phyloP scores from a whole-genome alignment of 2,888 invertebrate genomes.

The Tachystola acroxantha region DNA sequence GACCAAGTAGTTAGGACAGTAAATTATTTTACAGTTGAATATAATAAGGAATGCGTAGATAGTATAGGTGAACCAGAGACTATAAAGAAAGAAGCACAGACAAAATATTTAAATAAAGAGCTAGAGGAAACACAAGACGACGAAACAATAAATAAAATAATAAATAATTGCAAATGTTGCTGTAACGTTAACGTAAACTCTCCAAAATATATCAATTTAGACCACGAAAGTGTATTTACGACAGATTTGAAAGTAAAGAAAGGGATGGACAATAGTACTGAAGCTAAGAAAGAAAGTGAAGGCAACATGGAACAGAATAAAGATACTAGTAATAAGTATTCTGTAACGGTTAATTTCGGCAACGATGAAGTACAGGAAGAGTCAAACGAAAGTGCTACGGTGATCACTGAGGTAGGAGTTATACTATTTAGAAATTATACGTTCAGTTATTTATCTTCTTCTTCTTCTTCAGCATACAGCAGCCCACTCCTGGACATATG shows the following conservation, averaged over 20 bases:
- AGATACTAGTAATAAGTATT: conserved; percentile 14
- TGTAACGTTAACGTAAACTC: conserved; percentile 24
- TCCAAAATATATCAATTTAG: conserved; percentile 15
- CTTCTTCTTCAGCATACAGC: no score
- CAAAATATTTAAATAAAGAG: conserved; percentile 8
- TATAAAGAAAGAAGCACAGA: conserved; percentile 8
- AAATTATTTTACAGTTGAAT: conserved; percentile 57
- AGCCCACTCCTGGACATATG: no score
- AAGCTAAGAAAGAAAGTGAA: conserved; percentile 16
- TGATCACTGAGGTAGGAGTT: neutral
- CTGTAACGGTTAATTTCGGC: conserved; percentile 39
- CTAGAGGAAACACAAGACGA: conserved; percentile 13
- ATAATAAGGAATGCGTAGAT: conserved; percentile 25
- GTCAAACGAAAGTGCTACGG: neutral
- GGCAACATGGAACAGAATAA: conserved; percentile 21
- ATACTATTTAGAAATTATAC: no score
- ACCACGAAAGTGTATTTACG: conserved; percentile 16
- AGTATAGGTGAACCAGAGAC: conserved; percentile 20
- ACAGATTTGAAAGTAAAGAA: conserved; percentile 37
- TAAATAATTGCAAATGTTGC: conserved; percentile 45
- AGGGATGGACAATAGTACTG: conserved; percentile 31
- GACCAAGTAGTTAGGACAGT: conserved; percentile 46
- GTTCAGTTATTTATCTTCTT: no score
- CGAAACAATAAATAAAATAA: conserved; percentile 17
- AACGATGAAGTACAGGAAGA: conserved; percentile 10